phyloP scores from a whole-genome alignment of 2,113 vertebrate species.

The Takifugu bimaculatus region DNA sequence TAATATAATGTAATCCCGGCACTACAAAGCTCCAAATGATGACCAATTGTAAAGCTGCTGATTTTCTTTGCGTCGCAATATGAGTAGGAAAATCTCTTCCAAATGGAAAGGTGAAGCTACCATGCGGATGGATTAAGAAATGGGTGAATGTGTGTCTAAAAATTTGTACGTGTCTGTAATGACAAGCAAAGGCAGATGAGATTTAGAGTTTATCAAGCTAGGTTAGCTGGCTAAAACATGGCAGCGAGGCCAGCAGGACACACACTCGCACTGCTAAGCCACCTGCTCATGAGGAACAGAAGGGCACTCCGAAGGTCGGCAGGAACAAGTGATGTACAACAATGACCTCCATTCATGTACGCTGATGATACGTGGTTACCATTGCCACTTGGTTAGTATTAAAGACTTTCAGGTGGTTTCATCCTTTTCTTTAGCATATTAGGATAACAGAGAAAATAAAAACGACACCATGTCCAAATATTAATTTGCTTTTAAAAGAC shows the following conservation, averaged over 20 bases:
- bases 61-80: slow-evolving; percentile 3
- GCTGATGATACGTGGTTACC: neutral
- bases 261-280: slow-evolving; percentile 53
- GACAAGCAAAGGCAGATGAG: neutral
- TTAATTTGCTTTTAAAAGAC: neutral
- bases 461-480: too few species aligned
- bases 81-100: slow-evolving; percentile 3
- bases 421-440: neutral
- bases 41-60: slow-evolving; percentile 2
- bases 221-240: slow-evolving; percentile 42
- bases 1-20: neutral
- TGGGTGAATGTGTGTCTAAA: neutral
- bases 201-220: slow-evolving; percentile 6
- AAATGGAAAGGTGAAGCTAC: slow-evolving; percentile 16
- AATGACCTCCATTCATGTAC: neutral
- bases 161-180: neutral
- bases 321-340: slow-evolving; percentile 1
- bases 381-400: neutral
- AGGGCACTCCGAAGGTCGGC: slow-evolving; percentile 1
- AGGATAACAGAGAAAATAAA: neutral
- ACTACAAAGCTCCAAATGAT: slow-evolving; percentile 1
- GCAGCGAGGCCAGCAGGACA: slow-evolving; percentile 37
- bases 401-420: neutral
- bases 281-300: slow-evolving; percentile 44
- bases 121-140: neutral